Percentiles rank a stretch among this genome's conserved stretches.
Conservation (phyloP, 2,113 vertebrate genomes). For the Physeter macrocephalus region DNA sequence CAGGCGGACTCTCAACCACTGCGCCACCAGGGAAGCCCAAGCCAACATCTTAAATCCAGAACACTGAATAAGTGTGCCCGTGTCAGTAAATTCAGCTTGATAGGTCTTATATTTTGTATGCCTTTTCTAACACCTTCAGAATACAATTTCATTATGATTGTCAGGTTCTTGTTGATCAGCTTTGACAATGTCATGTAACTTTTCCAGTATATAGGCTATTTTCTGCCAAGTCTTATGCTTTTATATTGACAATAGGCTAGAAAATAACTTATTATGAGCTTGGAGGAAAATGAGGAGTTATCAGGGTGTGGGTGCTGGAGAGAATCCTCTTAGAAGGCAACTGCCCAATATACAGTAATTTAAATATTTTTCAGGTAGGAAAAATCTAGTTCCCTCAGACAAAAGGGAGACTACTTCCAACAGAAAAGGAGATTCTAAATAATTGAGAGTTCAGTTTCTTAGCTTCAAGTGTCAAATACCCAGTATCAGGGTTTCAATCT, state of each 20-base stretch:
- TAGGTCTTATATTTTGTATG: background rate
- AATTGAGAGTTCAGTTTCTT: background rate
- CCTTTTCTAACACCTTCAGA: background rate
- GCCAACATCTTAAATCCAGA: background rate
- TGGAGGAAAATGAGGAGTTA: background rate
- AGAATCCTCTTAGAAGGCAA: background rate
- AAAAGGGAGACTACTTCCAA: background rate
- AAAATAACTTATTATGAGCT: background rate
- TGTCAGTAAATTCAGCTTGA: background rate
- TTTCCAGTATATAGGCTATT: background rate
- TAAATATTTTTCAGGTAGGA: background rate
- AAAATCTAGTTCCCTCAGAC: background rate
- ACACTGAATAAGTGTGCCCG: background rate
- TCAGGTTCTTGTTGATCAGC: background rate
- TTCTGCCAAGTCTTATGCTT: background rate
- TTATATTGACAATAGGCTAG: background rate
- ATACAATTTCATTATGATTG: background rate
- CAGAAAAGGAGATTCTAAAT: background rate
- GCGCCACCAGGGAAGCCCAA: too few relatives aligned
- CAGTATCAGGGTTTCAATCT: background rate
- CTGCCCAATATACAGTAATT: background rate
- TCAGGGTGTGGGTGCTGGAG: background rate
- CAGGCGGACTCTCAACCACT: too few relatives aligned
- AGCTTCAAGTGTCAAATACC: background rate
- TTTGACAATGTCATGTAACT: background rate